Percentiles rank a stretch among this genome's conserved stretches.
phyloP scores from a whole-genome alignment of 2,797 vertebrate species.

The Macroramphosus scolopax region DNA sequence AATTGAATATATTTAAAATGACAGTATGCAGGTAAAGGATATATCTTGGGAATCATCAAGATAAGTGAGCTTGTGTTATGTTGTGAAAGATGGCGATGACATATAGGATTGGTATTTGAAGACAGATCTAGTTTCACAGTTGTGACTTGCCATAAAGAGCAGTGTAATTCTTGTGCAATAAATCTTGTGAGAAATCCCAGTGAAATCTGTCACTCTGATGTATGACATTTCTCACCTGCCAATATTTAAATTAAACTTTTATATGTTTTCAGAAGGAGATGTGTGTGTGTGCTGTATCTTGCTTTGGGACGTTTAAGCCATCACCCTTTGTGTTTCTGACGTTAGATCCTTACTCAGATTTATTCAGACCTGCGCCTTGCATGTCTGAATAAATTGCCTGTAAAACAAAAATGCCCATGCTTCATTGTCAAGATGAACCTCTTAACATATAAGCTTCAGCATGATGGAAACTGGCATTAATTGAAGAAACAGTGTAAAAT shows the following conservation, averaged over 20 bases:
- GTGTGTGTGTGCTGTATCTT: constrained; percentile 24
- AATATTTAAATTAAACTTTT: constrained; percentile 76
- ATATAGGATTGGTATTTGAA: constrained; percentile 51
- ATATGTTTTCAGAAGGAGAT: constrained; percentile 71
- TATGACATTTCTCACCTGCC: constrained; percentile 43
- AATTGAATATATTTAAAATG: constrained; percentile 18
- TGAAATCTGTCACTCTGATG: constrained; percentile 30
- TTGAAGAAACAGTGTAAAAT: no score
- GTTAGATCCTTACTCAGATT: no score
- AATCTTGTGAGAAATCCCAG: constrained; percentile 46
- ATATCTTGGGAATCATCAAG: constrained; percentile 18
- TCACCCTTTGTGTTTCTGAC: no score
- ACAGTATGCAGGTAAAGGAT: constrained; percentile 13
- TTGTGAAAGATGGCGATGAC: constrained; percentile 45
- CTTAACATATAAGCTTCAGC: no score
- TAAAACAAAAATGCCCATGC: no score
- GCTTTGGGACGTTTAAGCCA: no score
- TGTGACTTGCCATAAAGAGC: constrained; percentile 41
- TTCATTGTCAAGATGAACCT: no score
- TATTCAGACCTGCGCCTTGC: no score
- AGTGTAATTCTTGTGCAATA: constrained; percentile 52
- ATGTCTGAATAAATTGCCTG: no score
- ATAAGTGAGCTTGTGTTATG: constrained; percentile 9
- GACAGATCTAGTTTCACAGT: constrained; percentile 55
- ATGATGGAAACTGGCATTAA: no score